Base-by-base conservation (phyloP, 2,797 vertebrate species). In the Peromyscus melanophrys region DNA sequence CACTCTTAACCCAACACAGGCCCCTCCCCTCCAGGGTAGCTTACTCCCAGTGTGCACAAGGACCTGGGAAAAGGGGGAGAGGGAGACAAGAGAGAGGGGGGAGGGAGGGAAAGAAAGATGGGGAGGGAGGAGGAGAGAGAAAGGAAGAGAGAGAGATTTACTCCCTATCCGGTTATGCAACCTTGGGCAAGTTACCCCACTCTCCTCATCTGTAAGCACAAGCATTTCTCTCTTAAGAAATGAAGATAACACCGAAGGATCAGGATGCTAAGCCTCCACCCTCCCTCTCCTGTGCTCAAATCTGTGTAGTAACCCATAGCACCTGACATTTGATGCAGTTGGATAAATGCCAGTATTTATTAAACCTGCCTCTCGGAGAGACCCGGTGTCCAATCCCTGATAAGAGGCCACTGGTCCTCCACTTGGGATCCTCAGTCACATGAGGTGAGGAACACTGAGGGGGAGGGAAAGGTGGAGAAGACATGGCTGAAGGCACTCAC, bases 401-500 rank as follows among this genome's bases (percentile, higher is more conserved):
- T 55, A 31, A 82, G 31, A n/a, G 61, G 37, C 52, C 71, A 27
- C 34, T 73, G 37, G 57, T 82, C 55, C 87, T 92, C 75, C 19
- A 59, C 46, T 57, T 71, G 61, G 31, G 63, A 76, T 89, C 49
- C 82, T 78, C 0, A 0, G 43, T 92, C 90, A 57, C 52, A 73
- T 4, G 13, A 14, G 52, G 25, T 25, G 21, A 82, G 86, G 81
- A 55, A 21, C 71, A 6, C 40, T 40, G 40, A 40, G 40, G 63
- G 27, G 52, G 40, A 55, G 55, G 61, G 34, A 37, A 69, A 67
- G 16, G 43, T 4, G 0, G n/a, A n/a, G 34, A 78, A 81, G n/a
- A 25, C n/a, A 23, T 19, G n/a, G 27, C 57, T 61, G 29, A 34
- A 46, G 37, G 6, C 19, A 96, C 97, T 97, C 76, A 96, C 97